These are phyloP conservation scores for Hippoglossus hippoglossus DNA, from an alignment of 2,797 vertebrate species.

Conservation along the genomic window DNA sequence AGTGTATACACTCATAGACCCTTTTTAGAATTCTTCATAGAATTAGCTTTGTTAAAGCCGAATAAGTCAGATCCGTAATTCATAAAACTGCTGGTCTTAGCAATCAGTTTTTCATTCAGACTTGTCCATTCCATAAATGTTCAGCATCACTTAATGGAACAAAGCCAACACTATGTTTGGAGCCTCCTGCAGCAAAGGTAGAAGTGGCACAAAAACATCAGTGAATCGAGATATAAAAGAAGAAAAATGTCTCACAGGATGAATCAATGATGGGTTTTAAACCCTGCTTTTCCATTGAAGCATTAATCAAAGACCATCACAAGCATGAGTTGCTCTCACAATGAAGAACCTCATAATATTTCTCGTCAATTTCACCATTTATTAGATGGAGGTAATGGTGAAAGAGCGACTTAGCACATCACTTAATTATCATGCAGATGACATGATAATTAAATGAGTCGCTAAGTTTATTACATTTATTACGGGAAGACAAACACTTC, in stretches of 20 bases:
- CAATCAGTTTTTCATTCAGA: not conserved
- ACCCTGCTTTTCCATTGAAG: not conserved
- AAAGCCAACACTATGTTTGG: not conserved
- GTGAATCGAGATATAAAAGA: not conserved
- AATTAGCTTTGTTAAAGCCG: not conserved
- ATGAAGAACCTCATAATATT: constrained; percentile 3
- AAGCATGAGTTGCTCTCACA: not conserved
- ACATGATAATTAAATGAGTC: constrained; percentile 1
- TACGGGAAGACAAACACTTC: not conserved
- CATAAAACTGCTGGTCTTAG: not conserved
- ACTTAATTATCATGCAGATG: not conserved
- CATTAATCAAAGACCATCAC: constrained; percentile 4
- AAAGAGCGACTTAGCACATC: not conserved
- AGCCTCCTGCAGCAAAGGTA: not conserved
- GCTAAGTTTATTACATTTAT: not conserved
- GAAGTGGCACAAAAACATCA: not conserved
- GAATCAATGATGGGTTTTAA: not conserved
- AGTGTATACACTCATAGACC: not conserved
- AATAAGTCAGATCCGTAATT: constrained; percentile 3
- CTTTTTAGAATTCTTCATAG: constrained; percentile 9
- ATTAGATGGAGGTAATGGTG: constrained; percentile 21
- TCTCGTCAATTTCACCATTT: constrained; percentile 27
- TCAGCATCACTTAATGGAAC: not conserved
- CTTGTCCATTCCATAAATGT: not conserved
- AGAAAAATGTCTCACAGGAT: not conserved